Conservation (phyloP, 2,113 vertebrate species). For the Catharus bicknelli region DNA sequence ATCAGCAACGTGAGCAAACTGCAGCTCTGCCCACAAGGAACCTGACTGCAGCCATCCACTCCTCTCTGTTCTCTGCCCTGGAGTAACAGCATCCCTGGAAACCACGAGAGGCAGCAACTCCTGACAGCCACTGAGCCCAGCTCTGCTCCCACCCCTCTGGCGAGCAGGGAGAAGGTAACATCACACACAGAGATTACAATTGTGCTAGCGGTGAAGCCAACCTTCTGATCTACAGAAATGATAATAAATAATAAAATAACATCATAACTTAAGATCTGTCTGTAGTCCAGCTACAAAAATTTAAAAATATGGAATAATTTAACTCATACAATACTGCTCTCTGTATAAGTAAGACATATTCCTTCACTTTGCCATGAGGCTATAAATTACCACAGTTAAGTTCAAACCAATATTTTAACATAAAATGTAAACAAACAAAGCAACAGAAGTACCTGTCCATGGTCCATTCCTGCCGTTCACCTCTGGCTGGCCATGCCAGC, state of each 20-base stretch:
- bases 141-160: conserved; percentile 31
- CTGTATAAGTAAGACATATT: conserved; percentile 81
- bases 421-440: conserved; percentile 83
- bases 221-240: conserved; percentile 83
- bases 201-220: conserved; percentile 81
- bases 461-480: conserved; percentile 51
- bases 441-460: conserved; percentile 67
- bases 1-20: fast-evolving
- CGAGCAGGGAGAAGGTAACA: conserved; percentile 13
- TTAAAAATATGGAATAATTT: conserved; percentile 88
- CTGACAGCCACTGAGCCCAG: conserved; percentile 33
- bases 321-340: conserved; percentile 86
- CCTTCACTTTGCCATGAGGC: conserved; percentile 80
- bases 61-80: not conserved
- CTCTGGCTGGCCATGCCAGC: not conserved
- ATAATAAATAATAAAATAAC: conserved; percentile 82
- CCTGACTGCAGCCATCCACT: not conserved
- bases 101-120: not conserved
- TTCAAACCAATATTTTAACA: conserved; percentile 76
- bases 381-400: conserved; percentile 79
- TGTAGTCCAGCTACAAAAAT: conserved; percentile 98
- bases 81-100: not conserved
- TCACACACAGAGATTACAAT: conserved; percentile 70
- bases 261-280: conserved; percentile 92
- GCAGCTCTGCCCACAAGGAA: not conserved